A percentile compares a stretch with the other conserved stretches of the same genome.
phyloP scores from a whole-genome alignment of 2,113 vertebrate species.

The Gopherus evgoodei region DNA sequence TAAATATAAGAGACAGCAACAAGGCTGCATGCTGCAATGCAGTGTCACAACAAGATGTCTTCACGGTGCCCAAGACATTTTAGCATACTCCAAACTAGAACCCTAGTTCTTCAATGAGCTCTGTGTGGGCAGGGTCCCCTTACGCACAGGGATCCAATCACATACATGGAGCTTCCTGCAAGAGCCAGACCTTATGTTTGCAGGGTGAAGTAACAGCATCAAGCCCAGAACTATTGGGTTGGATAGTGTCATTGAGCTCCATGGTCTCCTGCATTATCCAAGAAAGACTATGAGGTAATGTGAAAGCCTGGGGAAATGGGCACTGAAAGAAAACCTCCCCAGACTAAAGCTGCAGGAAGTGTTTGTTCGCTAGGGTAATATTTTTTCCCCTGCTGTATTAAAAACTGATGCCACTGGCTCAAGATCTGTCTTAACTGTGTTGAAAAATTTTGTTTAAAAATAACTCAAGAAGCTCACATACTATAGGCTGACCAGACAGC shows the following conservation, averaged over 20 bases:
- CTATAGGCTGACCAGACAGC: too few relatives aligned
- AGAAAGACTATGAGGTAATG: neutral
- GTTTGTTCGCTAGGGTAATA: too few relatives aligned
- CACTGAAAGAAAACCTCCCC: neutral
- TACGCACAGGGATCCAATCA: neutral
- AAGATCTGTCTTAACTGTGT: neutral
- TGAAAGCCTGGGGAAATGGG: too few relatives aligned
- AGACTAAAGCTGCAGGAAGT: neutral
- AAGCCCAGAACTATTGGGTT: neutral
- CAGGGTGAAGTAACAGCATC: neutral
- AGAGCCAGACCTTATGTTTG: too few relatives aligned
- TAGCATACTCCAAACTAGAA: neutral
- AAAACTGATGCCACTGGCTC: neutral
- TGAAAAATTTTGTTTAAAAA: fast-evolving
- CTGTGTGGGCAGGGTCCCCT: neutral
- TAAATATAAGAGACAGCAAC: neutral
- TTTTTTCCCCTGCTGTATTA: too few relatives aligned
- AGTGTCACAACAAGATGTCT: neutral
- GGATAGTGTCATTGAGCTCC: neutral
- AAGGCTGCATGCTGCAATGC: neutral
- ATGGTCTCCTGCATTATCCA: neutral
- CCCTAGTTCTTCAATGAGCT: neutral
- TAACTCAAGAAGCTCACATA: fast-evolving
- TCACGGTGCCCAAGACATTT: neutral
- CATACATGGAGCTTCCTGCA: neutral